phyloP scores from a whole-genome alignment of 2,113 vertebrate species.

The Coregonus clupeaformis region DNA sequence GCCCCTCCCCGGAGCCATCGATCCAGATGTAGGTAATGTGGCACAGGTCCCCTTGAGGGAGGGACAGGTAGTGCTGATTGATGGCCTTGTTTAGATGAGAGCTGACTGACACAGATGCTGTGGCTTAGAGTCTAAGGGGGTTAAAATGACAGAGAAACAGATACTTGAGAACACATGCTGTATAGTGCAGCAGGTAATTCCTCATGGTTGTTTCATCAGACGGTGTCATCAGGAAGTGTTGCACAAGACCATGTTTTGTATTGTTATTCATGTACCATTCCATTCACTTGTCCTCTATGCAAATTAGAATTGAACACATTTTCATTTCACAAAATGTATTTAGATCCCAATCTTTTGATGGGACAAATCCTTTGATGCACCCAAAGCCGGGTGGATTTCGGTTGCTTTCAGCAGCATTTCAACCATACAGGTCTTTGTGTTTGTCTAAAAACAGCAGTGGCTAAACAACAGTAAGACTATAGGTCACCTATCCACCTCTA shows the following conservation, averaged over 20 bases:
- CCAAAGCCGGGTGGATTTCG: too few species aligned
- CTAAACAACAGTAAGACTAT: not conserved
- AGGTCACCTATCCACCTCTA: not conserved
- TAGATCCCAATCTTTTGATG: too few species aligned
- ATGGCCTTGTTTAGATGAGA: slow-evolving; percentile 76
- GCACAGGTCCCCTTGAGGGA: slow-evolving; percentile 67
- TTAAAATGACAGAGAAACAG: not conserved
- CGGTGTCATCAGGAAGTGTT: too few species aligned
- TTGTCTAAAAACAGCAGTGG: too few species aligned
- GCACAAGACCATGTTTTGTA: too few species aligned
- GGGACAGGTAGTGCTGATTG: slow-evolving; percentile 73
- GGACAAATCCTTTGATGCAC: too few species aligned
- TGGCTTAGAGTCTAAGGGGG: slow-evolving; percentile 2
- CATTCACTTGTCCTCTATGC: not conserved
- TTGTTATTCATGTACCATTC: not conserved
- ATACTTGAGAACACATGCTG: not conserved
- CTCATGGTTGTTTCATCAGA: too few species aligned
- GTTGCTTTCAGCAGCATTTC: too few species aligned
- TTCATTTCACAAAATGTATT: not conserved
- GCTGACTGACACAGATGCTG: slow-evolving; percentile 71
- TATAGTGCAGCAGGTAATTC: too few species aligned
- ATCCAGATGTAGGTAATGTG: slow-evolving; percentile 81
- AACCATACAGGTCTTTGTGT: too few species aligned
- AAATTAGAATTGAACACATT: not conserved
- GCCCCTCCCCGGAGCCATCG: slow-evolving; percentile 71